Conservation (phyloP, 2,113 vertebrate species). For the Aphyosemion australe region DNA sequence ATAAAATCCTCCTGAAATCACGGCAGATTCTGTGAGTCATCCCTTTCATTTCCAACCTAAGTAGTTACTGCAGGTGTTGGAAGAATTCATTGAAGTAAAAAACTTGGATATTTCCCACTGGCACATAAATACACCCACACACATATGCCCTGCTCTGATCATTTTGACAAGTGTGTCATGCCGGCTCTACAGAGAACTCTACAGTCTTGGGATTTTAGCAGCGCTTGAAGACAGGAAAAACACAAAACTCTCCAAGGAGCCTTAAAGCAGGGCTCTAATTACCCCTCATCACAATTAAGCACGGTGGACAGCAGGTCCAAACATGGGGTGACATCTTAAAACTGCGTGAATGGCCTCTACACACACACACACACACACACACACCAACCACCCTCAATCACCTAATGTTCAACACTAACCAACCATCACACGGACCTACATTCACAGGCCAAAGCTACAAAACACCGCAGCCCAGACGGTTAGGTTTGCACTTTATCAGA, state of each 20-base stretch:
- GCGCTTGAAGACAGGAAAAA: conserved; percentile 35
- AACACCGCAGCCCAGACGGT: conserved; percentile 63
- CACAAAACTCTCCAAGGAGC: conserved; percentile 29
- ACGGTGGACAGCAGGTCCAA: conserved; percentile 57
- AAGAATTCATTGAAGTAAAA: conserved; percentile 64
- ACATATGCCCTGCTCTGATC: conserved; percentile 69
- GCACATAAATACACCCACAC: conserved; percentile 62
- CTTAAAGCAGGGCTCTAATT: conserved; percentile 50
- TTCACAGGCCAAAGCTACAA: conserved; percentile 55
- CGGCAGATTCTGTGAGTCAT: conserved; percentile 50
- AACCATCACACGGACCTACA: conserved; percentile 68
- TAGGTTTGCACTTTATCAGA: conserved; percentile 73
- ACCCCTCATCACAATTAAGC: conserved; percentile 65
- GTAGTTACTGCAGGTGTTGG: conserved; percentile 66
- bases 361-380: conserved; percentile 8
- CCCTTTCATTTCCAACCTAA: conserved; percentile 42
- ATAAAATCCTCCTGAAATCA: conserved; percentile 44
- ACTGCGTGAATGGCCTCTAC: conserved; percentile 50
- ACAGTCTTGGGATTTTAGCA: conserved; percentile 51
- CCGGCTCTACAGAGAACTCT: conserved; percentile 48
- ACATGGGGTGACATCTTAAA: conserved; percentile 63
- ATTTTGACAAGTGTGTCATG: conserved; percentile 66
- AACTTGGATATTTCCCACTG: conserved; percentile 52
- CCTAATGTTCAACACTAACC: conserved; percentile 72
- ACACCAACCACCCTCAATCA: conserved; percentile 8